Base-by-base conservation (phyloP, 2,797 vertebrate species). In the Alectoris magna region DNA sequence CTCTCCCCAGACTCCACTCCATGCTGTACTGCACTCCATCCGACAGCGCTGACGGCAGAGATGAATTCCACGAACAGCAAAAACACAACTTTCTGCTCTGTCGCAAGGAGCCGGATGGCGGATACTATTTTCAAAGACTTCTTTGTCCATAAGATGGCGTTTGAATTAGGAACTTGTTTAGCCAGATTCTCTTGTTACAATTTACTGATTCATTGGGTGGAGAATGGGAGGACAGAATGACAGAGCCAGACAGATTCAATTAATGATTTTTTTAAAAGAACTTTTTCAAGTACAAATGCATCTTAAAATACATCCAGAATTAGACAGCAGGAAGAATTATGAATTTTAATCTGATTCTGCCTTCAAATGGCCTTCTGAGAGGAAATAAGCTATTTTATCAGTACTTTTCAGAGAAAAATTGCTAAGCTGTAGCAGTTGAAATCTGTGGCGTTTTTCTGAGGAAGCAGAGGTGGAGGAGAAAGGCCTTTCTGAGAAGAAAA, bases 161-260 rank as follows among this genome's bases (percentile, higher is more conserved):
- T 97, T 95, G 96, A 97, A 97, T 97, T 96, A 94, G 97, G 97
- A 98, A 98, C 97, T 97, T 87, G 97, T 97, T 98, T 88, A 93
- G 97, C 97, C 96, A 97, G 97, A 97, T 98, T 97, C 97, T 97
- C 97, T 92, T 96, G 97, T 98, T 97, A 98, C 97, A 96, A 94
- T 97, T 97, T 97, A 97, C 95, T 96, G 96, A 96, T 97, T 97
- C 96, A 97, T 96, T 92, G 91, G 95, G 95, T 95, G 95, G 95
- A 90, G 96, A 95, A 93, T 80, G 88, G 88, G 88, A 94, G 86
- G 91, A 84, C 85, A 71, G 88, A 81, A 94, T 88, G 91, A 96
- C 94, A 95, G 96, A 96, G 92, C 92, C 87, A 83, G 94, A 91
- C 85, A 72, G 89, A 60, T 94, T 94, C 92, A 88, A 89, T 93